These are phyloP conservation scores for Diabrotica virgifera DNA, from an alignment of 1,140 invertebrate genomes.

Conservation along the genomic window DNA sequence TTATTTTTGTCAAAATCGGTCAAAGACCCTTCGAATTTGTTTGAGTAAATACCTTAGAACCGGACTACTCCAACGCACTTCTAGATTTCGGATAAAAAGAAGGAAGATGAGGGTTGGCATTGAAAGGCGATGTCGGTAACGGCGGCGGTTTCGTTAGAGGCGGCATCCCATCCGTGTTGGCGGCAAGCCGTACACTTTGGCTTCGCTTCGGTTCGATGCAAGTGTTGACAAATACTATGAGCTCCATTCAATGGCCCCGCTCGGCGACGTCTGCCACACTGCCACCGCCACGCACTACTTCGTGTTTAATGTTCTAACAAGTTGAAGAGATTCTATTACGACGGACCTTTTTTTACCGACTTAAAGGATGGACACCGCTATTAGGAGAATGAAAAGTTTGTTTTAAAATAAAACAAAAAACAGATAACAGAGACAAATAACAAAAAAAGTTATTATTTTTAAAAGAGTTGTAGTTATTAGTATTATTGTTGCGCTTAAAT, in stretches of 20 bases:
- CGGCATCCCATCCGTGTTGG: background rate
- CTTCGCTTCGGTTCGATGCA: slow-evolving; percentile 17
- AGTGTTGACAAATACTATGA: slow-evolving; percentile 33
- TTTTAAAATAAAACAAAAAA: too few relatives aligned
- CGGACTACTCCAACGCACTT: slow-evolving; percentile 10
- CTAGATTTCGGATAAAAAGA: slow-evolving; percentile 31
- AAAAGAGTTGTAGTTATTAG: too few relatives aligned
- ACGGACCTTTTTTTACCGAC: too few relatives aligned
- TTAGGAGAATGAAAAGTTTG: too few relatives aligned
- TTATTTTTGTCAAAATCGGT: too few relatives aligned
- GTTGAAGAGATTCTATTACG: background rate
- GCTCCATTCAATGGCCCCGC: slow-evolving; percentile 14
- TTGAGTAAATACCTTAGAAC: background rate
- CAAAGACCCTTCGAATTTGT: too few relatives aligned
- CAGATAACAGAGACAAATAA: too few relatives aligned
- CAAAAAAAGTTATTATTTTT: too few relatives aligned
- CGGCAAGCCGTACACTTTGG: background rate
- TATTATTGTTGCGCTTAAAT: too few relatives aligned
- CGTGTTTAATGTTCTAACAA: slow-evolving; percentile 26
- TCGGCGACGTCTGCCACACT: background rate
- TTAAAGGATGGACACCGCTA: too few relatives aligned
- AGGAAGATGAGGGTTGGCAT: slow-evolving; percentile 34
- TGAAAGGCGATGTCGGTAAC: slow-evolving; percentile 22
- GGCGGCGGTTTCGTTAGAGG: slow-evolving; percentile 2
- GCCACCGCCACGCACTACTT: slow-evolving; percentile 30